phyloP scores from a whole-genome alignment of 2,113 vertebrate species.

The Eubucco bourcierii region DNA sequence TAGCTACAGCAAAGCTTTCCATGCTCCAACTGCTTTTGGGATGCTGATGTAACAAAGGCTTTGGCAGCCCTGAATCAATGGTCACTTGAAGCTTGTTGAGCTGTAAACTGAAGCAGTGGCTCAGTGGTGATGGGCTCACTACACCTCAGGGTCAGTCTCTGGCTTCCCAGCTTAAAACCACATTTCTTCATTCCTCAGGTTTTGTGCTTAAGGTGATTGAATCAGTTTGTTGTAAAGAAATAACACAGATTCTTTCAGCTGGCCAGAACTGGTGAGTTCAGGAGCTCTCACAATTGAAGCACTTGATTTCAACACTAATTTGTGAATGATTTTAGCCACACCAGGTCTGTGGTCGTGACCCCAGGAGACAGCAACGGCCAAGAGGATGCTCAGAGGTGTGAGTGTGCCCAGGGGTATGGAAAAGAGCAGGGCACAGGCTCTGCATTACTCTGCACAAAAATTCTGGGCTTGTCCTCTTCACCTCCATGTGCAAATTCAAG shows the following conservation, averaged over 20 bases:
- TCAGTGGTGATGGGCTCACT: neutral
- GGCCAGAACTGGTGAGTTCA: neutral
- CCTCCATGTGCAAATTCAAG: neutral
- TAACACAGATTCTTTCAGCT: neutral
- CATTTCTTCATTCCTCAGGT: neutral
- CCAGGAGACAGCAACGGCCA: neutral
- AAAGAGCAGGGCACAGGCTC: neutral
- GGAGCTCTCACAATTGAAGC: neutral
- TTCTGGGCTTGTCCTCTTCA: neutral
- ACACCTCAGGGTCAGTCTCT: neutral
- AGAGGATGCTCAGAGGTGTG: neutral
- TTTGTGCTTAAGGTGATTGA: neutral
- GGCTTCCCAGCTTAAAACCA: neutral
- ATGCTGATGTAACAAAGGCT: neutral
- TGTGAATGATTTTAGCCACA: neutral
- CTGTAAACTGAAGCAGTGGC: accelerated
- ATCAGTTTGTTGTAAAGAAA: neutral
- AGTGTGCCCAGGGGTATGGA: neutral
- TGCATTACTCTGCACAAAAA: accelerated
- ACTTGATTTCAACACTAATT: neutral
- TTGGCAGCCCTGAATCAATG: accelerated
- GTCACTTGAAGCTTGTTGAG: neutral
- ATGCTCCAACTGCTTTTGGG: neutral
- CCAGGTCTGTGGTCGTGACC: too few species aligned
- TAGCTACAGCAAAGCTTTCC: neutral